These are phyloP conservation scores for Microtus agrestis DNA, from an alignment of 2,797 vertebrate species.

Conservation along the genomic window DNA sequence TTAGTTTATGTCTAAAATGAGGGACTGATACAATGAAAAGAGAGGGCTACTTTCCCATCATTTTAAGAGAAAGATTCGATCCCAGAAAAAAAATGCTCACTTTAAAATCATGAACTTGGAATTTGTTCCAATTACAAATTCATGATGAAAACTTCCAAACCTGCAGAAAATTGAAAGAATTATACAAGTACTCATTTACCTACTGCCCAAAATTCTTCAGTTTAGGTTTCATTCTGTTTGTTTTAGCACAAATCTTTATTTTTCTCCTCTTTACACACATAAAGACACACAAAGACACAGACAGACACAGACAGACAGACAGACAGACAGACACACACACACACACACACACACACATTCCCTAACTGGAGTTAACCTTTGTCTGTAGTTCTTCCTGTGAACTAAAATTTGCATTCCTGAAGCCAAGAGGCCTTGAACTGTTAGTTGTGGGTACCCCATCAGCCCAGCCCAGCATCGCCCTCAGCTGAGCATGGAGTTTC, in stretches of 20 bases:
- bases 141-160: neutral
- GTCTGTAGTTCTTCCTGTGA: neutral
- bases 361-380: constrained; percentile 11
- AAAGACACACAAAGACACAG: neutral
- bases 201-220: neutral
- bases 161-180: constrained; percentile 15
- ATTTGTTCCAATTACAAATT: constrained; percentile 4
- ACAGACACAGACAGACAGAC: too few relatives aligned
- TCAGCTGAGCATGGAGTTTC: too few relatives aligned
- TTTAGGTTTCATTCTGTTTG: constrained; percentile 2
- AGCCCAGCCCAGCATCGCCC: accelerated
- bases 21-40: neutral
- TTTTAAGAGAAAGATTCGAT: constrained; percentile 14
- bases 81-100: neutral
- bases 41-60: neutral
- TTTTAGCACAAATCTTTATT: neutral
- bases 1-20: neutral
- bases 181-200: neutral
- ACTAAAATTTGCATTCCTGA: constrained; percentile 16
- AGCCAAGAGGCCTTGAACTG: neutral
- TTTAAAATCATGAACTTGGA: constrained; percentile 14
- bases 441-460: neutral
- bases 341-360: neutral
- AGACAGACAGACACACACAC: neutral
- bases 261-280: neutral